phyloP scores from a whole-genome alignment of 2,888 invertebrate species.

The Lepas anatifera region DNA sequence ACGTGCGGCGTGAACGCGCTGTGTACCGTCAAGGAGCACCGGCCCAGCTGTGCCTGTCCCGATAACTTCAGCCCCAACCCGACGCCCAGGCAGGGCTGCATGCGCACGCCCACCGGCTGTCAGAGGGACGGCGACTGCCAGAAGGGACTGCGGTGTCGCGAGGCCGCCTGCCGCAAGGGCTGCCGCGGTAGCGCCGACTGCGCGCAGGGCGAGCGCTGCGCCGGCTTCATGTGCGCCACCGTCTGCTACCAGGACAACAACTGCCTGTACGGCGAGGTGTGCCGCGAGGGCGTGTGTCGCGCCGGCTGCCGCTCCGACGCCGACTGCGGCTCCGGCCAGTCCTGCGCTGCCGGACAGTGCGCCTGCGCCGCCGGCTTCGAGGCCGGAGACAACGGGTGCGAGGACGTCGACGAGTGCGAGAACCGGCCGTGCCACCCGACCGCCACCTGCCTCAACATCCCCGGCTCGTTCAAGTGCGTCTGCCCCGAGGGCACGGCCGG shows the following conservation, averaged over 20 bases:
- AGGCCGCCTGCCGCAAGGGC: constrained; percentile 61
- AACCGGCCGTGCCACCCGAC: constrained; percentile 53
- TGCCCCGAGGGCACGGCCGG: constrained; percentile 71
- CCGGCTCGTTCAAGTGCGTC: constrained; percentile 65
- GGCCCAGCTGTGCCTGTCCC: constrained; percentile 68
- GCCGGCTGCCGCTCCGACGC: constrained; percentile 68
- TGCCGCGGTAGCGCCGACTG: constrained; percentile 56
- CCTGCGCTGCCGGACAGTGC: constrained; percentile 61
- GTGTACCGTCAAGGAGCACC: constrained; percentile 60
- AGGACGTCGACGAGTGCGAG: constrained; percentile 68
- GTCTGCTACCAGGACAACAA: constrained; percentile 81
- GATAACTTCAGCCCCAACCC: constrained; percentile 76
- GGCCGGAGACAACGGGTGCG: constrained; percentile 57
- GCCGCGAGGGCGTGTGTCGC: constrained; percentile 65
- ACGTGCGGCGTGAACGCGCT: constrained; percentile 70
- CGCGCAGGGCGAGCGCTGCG: constrained; percentile 72
- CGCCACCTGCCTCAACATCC: constrained; percentile 63
- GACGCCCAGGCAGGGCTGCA: constrained; percentile 76
- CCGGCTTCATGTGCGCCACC: constrained; percentile 59
- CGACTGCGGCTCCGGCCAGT: constrained; percentile 64
- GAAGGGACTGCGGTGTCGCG: constrained; percentile 60
- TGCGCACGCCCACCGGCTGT: constrained; percentile 62
- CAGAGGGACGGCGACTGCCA: constrained; percentile 35
- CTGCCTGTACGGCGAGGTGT: constrained; percentile 78
- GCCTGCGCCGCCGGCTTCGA: constrained; percentile 44